Conservation (phyloP, 2,888 invertebrate genomes). For the Masnerella sp. region DNA sequence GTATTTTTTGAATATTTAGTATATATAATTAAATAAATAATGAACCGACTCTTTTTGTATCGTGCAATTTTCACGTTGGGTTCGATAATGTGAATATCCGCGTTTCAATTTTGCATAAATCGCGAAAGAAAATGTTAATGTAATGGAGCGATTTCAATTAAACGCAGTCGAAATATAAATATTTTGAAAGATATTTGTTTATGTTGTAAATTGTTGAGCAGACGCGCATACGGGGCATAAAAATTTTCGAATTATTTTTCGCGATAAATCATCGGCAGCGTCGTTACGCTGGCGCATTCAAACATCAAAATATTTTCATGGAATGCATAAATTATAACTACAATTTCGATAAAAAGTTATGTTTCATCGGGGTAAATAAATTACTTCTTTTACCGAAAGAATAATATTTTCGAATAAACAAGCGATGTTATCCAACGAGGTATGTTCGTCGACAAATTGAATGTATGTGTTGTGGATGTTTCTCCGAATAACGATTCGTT, state of each 20-base stretch:
- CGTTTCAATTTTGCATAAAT: no score
- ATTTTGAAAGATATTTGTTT: conserved; percentile 22
- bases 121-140: conserved; percentile 31
- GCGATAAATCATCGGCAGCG: conserved; percentile 7
- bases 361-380: conserved; percentile 26
- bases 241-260: conserved; percentile 26
- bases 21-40: no score
- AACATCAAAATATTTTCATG: conserved; percentile 31
- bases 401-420: conserved; percentile 44
- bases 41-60: no score
- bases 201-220: no score
- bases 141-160: conserved; percentile 31
- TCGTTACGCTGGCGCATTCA: conserved; percentile 9
- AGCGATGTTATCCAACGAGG: conserved; percentile 34
- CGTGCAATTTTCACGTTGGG: no score
- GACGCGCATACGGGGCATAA: not conserved
- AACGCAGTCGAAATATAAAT: conserved; percentile 21
- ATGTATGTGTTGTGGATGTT: conserved; percentile 44
- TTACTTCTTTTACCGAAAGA: no score
- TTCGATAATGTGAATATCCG: no score
- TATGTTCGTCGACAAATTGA: conserved; percentile 35
- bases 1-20: no score
- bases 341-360: conserved; percentile 38
- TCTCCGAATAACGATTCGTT: conserved; percentile 52
- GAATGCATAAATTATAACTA: conserved; percentile 43